Conservation (phyloP, 2,113 vertebrate genomes). For the Anhinga anhinga region DNA sequence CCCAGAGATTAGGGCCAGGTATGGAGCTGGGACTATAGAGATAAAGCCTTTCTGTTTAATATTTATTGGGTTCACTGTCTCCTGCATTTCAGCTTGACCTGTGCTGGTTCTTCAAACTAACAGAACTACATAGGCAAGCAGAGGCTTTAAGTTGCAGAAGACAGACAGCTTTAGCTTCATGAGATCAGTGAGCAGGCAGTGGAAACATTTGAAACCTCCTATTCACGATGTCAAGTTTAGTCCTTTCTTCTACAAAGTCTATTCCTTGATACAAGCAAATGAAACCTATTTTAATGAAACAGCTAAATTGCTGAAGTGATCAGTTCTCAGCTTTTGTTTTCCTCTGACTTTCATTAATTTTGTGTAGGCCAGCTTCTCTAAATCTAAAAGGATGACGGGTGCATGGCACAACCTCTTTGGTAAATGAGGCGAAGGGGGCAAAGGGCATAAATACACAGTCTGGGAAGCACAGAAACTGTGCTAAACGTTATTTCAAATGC, state of each 20-base stretch:
- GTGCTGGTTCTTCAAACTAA: background rate
- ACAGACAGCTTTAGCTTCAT: background rate
- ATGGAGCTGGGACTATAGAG: background rate
- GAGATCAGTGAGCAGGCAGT: background rate
- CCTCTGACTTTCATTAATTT: background rate
- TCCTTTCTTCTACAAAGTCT: background rate
- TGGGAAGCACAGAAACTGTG: background rate
- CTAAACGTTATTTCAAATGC: background rate
- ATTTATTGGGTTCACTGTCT: background rate
- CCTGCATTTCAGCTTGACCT: background rate
- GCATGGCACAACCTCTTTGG: background rate
- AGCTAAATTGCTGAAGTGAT: background rate
- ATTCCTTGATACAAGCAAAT: background rate
- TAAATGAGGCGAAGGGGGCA: background rate
- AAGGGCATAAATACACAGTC: background rate
- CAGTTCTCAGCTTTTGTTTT: background rate
- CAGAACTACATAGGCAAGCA: background rate
- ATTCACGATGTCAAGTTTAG: background rate
- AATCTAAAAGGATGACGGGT: background rate
- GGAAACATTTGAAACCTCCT: background rate
- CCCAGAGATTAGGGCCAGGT: background rate
- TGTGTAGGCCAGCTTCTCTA: background rate
- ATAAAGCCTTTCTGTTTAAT: background rate
- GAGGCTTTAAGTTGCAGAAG: background rate
- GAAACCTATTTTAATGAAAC: background rate